Evolutionary conservation across 1,140 invertebrate genomes (phyloP).

Genomic region (Aphelenchoides avenae): DNA sequence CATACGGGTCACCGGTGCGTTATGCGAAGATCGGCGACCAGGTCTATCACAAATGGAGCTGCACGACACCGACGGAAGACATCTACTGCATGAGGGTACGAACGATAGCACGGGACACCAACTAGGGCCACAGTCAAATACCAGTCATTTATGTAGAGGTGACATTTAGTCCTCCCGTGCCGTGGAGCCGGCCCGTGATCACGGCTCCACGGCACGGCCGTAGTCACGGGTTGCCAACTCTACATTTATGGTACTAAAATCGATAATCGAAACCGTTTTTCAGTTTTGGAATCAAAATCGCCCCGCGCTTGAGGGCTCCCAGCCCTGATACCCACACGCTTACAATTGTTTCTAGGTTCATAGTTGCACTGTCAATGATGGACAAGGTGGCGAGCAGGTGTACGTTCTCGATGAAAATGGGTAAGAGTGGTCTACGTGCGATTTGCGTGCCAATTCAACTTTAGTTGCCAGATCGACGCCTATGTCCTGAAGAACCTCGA

Average conservation of each 20-base stretch:
- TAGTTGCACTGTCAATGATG: slow-evolving; percentile 53
- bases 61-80: slow-evolving; percentile 24
- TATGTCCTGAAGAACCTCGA: slow-evolving; percentile 48
- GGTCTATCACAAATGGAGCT: slow-evolving; percentile 56
- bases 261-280: no score
- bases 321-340: no score
- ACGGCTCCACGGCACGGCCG: no score
- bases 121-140: no score
- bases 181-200: no score
- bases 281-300: no score
- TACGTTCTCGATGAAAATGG: slow-evolving; percentile 53
- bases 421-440: slow-evolving; percentile 10
- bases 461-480: slow-evolving; percentile 47
- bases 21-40: slow-evolving; percentile 55
- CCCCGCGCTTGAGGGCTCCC: no score
- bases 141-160: no score
- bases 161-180: no score
- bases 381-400: slow-evolving; percentile 54
- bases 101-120: no score
- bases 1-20: slow-evolving; percentile 45
- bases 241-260: no score
- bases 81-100: slow-evolving; percentile 57
- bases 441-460: slow-evolving; percentile 3
- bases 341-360: slow-evolving; percentile 7
- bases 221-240: no score